Evolutionary conservation across 2,888 invertebrate species (phyloP), one percentile per base, ranked within the genome.

Genomic region (Eretmocerus hayati): DNA sequence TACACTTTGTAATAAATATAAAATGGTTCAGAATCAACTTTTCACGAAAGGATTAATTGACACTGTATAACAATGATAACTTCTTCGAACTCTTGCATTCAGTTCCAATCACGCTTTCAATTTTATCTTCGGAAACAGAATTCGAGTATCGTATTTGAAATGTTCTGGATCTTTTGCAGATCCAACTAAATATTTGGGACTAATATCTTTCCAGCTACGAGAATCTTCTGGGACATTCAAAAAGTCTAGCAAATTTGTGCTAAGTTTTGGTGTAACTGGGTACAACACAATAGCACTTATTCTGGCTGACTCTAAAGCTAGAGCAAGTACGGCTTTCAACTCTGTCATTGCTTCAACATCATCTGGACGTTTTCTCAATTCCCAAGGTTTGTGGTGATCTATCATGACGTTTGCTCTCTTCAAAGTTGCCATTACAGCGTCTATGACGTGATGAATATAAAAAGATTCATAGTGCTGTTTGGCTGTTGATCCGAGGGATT

Each of bases 361-460:
- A 36, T 77, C 74, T 0, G 75, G 71, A 9, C 75, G 66, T 62
- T 88, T 87, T 45, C 77, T 80, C 50, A 96, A 75, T 57, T 84
- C 80, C 97, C 97, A 99, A 0, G 96, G 96, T 67, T 87, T 84
- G 59, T 83, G 78, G 4, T 82, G 75, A 63, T 95, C 88, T 62
- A 97, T 85, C 77, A 94, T 90, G 52, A 81, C 74, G 75, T 99
- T 97, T 16, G 89, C 84, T 22, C 80, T 73, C 62, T 87, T 86
- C 11, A 95, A 72, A 1, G 82, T 78, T 11, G 78, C 74, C 71
- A 94, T 83, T 1, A 89, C 80, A 1, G 79, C 75, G 65, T 94
- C 90, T 0, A 88, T 83, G 0, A 81, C 90, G 71, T 84, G 83
- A 75, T 93, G 87, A 72, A 92, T 87, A 60, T 89, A 83, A 63